These are phyloP conservation scores for Danionella dracula DNA, from an alignment of 2,797 vertebrate genomes.

Conservation along the genomic window DNA sequence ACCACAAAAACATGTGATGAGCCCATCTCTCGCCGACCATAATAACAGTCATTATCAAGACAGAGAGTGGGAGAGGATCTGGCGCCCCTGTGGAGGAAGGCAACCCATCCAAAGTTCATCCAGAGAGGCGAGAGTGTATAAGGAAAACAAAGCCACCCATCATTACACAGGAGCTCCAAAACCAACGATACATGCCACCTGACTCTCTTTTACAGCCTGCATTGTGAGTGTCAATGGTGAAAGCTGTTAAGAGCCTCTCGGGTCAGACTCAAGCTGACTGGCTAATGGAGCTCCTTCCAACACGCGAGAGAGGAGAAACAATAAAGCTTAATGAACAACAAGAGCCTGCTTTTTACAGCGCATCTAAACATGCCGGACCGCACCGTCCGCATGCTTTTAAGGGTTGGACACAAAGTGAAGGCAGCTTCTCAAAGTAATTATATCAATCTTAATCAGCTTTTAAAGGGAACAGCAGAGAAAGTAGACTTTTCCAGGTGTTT, in stretches of 20 bases:
- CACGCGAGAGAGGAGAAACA: conserved; percentile 11
- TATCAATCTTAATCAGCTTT: too few relatives aligned
- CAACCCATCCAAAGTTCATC: conserved; percentile 38
- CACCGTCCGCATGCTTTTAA: background rate
- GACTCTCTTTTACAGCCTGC: background rate
- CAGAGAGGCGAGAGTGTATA: background rate
- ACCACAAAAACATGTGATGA: background rate
- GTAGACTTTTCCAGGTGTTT: too few relatives aligned
- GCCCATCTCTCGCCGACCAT: conserved; percentile 15
- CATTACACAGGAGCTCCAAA: background rate
- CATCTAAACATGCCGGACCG: background rate
- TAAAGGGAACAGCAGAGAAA: too few relatives aligned
- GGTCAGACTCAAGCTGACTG: conserved; percentile 16
- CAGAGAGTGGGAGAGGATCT: conserved; percentile 27
- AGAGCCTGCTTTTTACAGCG: background rate
- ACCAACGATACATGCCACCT: conserved; percentile 4
- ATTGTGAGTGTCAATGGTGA: conserved; percentile 19
- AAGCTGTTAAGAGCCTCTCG: conserved; percentile 21
- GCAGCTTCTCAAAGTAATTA: too few relatives aligned
- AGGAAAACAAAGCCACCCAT: background rate
- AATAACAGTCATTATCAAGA: conserved; percentile 46
- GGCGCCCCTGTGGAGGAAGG: conserved; percentile 32
- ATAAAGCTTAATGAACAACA: conserved; percentile 20
- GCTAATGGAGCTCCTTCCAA: conserved; percentile 23
- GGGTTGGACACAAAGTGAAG: background rate